Base-by-base conservation (phyloP, 37 sponge, comb jelly and placozoan species). In the Spongilla lacustris region DNA sequence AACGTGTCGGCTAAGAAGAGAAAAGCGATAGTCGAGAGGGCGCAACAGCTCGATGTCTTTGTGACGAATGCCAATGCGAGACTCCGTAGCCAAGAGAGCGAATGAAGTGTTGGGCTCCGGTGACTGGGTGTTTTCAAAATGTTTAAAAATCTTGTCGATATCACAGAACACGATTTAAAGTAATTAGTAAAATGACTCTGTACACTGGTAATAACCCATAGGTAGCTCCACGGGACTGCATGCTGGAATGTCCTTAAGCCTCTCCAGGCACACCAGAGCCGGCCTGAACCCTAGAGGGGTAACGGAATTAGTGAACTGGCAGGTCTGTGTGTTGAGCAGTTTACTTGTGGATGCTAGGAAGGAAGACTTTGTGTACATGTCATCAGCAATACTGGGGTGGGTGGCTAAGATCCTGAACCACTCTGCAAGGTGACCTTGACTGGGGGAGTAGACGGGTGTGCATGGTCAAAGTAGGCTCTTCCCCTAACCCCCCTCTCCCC, bases 11-110 rank as follows among this genome's bases (percentile, higher is more conserved):
- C 96, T 0, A 88, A 84, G 80, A 98, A 98, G 89, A 78, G 99
- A 34, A 95, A 97, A 85, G 83, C 70, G 49, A 98, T 98, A 50
- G 90, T 96, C 21, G 95, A 96, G 89, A 88, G 97, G 69, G 99
- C 97, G 13, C 88, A 87, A 31, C 96, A 98, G 71, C 79, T 98
- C 36, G 92, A 95, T 79, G 90, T 98, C 81, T 91, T 85, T 27
- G 93, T 98, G 10, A 80, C 88, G 69, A 98, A 98, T 81, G 77
- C 94, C 76, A 87, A 91, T 19, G 99, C 99, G 19, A 83, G 94
- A 49, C 14, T 98, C 14, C 89, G 96, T 41, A 91, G 91, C 48
- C 89, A 98, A 67, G 99, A 98, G 80, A 92, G 94, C 79, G 96
- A 98, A 67, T 97, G 79, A 90, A 72, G 27, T 58, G 12, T 13